Base-by-base conservation (phyloP, 2,888 invertebrate species). In the Synanthedon myopaeformis region DNA sequence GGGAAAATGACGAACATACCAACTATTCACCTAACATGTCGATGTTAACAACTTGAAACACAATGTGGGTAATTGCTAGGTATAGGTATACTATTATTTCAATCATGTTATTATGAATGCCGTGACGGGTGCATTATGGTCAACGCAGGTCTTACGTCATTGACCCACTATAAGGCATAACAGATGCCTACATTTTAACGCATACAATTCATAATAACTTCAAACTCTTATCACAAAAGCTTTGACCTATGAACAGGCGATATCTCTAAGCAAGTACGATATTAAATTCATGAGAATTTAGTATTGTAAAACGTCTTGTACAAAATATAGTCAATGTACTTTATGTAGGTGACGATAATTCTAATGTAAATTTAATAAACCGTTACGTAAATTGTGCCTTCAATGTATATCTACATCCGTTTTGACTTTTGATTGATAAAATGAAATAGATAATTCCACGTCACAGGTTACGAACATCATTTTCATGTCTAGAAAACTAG, bases 211-310 rank as follows among this genome's bases (percentile, higher is more conserved):
- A 62, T 58, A 61, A 61, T 59, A 59, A 61, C 65, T 61, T 59
- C 61, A 66, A 64, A 69, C 61, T 66, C 74, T 76, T 79, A 80
- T 79, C 81, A 59, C 35, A 60, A 63, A 72, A 70, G 62, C 68
- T 77, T 67, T 75, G 76, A 75, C 74, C 76, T 77, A 72, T 72
- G 67, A 62, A 63, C 66, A 62, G 61, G 59, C 64, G 79, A 80
- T 82, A 82, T 72, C 63, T 72, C 63, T 72, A 49, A 45, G 67
- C 72, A 78, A 13, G 14, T 80, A 81, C 75, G 80, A 80, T 80
- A 62, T 64, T 63, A 63, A 41, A 28, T 23, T 10, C 70, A 77
- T 80, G 81, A 74, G 79, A 81, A 80, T 72, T 72, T 66, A 74
- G 69, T 66, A 69, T 65, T 68, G 65, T 66, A 65, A 68, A 69